Percentiles rank a stretch among this genome's conserved stretches.
phyloP scores from a whole-genome alignment of 2,113 vertebrate species.

The Sander lucioperca region DNA sequence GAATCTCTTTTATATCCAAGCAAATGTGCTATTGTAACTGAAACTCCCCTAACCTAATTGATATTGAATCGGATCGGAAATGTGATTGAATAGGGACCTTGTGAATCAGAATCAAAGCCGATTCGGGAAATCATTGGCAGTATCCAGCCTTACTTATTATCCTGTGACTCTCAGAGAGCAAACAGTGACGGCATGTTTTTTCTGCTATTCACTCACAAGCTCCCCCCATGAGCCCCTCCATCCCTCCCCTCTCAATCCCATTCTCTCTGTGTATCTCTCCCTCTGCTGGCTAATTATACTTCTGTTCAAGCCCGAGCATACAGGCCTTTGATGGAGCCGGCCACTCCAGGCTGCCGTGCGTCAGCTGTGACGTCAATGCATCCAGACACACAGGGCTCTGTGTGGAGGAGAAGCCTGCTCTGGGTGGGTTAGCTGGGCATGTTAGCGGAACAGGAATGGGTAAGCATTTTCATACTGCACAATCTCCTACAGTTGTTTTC shows the following conservation, averaged over 20 bases:
- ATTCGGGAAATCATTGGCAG: too few relatives aligned
- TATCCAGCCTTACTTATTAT: too few relatives aligned
- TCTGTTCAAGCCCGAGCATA: slow-evolving; percentile 23
- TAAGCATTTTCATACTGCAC: neutral
- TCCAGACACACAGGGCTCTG: slow-evolving; percentile 51
- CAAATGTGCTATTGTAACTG: too few relatives aligned
- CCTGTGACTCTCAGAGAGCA: neutral
- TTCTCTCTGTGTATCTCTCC: slow-evolving; percentile 28
- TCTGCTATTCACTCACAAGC: slow-evolving; percentile 29
- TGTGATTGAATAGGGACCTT: too few relatives aligned
- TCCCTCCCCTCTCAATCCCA: neutral
- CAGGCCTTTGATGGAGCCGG: slow-evolving; percentile 46
- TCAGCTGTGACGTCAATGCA: slow-evolving; percentile 66
- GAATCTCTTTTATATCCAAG: too few relatives aligned
- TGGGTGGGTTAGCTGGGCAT: slow-evolving; percentile 25
- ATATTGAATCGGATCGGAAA: too few relatives aligned
- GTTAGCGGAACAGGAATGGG: neutral
- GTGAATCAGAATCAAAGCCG: too few relatives aligned
- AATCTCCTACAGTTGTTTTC: neutral
- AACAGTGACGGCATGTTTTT: neutral
- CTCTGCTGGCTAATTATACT: slow-evolving; percentile 51
- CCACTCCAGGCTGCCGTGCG: slow-evolving; percentile 53
- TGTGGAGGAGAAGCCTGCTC: slow-evolving; percentile 44
- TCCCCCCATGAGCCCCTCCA: neutral
- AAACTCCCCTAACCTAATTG: too few relatives aligned